Percentiles rank a stretch among this genome's conserved stretches.
These are phyloP conservation scores for Vespertilio murinus DNA, from an alignment of 2,797 vertebrate genomes.

Conservation along the genomic window DNA sequence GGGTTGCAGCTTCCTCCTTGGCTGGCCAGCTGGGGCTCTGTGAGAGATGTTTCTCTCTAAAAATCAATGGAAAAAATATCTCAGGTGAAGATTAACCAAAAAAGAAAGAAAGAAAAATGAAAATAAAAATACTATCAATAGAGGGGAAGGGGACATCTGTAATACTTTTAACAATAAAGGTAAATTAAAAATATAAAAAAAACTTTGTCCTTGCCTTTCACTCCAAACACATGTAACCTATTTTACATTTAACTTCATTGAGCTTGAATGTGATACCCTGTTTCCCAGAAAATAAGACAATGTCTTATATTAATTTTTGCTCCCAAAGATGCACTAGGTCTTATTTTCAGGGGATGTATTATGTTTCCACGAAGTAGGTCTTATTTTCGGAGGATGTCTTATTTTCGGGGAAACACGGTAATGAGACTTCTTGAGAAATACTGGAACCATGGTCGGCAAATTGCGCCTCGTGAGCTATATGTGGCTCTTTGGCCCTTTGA, in stretches of 20 bases:
- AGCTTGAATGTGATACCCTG: constrained; percentile 10
- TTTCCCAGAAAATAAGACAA: no score
- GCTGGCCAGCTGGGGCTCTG: not conserved
- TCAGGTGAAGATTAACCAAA: not conserved
- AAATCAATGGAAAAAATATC: not conserved
- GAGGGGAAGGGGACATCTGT: not conserved
- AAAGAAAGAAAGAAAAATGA: not conserved
- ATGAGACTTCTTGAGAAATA: constrained; percentile 25
- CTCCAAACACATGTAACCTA: not conserved
- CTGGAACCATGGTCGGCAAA: not conserved
- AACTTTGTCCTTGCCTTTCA: constrained; percentile 21
- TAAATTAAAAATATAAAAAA: not conserved
- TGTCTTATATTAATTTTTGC: no score
- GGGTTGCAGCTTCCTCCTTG: not conserved
- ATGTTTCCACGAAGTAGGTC: no score
- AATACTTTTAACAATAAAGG: not conserved
- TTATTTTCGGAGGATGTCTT: no score
- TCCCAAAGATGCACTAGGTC: no score
- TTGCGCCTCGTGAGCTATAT: no score
- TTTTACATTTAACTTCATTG: constrained; percentile 26
- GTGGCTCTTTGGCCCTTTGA: no score
- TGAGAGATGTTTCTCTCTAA: not conserved
- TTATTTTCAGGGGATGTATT: no score
- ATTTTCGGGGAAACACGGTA: no score
- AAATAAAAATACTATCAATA: not conserved